phyloP scores from a whole-genome alignment of 2,797 vertebrate genomes.

The Microhierax caerulescens region DNA sequence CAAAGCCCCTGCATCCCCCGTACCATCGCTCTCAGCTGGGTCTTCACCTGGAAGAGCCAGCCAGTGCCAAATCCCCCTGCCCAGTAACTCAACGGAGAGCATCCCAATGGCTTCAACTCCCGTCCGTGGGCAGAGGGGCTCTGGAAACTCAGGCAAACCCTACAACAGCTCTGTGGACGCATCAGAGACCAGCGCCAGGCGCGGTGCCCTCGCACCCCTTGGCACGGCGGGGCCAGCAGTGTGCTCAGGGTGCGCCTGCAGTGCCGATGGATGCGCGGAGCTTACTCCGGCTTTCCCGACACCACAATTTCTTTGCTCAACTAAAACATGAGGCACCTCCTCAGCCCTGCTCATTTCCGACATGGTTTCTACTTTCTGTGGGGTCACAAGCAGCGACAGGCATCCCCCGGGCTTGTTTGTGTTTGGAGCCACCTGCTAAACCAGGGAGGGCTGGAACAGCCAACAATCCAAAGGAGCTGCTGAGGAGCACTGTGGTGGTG shows the following conservation, averaged over 20 bases:
- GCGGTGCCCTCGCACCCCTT: not conserved
- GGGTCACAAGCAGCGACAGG: slow-evolving; percentile 14
- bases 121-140: not conserved
- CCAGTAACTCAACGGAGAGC: accelerated
- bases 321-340: not conserved
- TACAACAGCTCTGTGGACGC: accelerated
- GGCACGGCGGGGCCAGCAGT: accelerated
- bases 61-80: not conserved
- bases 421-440: slow-evolving; percentile 20
- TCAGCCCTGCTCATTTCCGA: not conserved
- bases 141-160: not conserved
- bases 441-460: not conserved
- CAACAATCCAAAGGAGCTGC: not conserved
- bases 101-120: not conserved
- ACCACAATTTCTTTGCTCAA: not conserved
- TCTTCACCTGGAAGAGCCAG: accelerated
- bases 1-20: not conserved
- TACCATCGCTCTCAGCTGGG: not conserved
- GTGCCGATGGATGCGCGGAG: not conserved
- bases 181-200: not conserved
- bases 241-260: accelerated
- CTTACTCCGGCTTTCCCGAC: not conserved
- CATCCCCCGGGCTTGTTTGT: not conserved
- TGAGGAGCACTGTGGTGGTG: not conserved
- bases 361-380: not conserved